Base-by-base conservation (phyloP, 2,888 invertebrate species). In the Catocala fraxini region DNA sequence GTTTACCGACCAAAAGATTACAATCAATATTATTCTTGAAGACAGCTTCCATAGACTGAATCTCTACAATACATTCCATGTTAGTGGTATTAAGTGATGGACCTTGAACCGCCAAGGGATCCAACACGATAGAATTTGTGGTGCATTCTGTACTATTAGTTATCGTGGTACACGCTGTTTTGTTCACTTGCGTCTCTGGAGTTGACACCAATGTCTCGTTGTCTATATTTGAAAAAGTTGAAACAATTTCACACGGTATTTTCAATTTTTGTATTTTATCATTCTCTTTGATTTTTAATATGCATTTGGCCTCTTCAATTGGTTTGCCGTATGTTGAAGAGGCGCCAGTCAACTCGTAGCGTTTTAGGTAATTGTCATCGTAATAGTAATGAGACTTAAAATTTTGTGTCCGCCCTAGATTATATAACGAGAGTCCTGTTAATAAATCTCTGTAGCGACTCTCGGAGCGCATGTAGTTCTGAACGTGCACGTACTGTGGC, bases 241-340 rank as follows among this genome's bases (percentile, higher is more conserved):
- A 91, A 7, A 94, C 93, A 7, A 93, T 93, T 81, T 91, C 93
- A 73, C 93, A 94, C 1, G 93, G 93, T 71, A 94, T 86, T 75
- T 85, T 91, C 10, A 93, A 69, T 13, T 75, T 68, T 70, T 91
- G 83, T 12, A 79, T 56, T 45, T 81, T 84, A 6, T 81, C 83
- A 35, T 88, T 84, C 71, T 93, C 90, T 60, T 81, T 88, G 9
- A 93, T 82, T 75, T 83, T 90, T 43, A 94, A 80, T 10, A 80
- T 73, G 56, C 93, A 94, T 4, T 68, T 76, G 11, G 93, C 93
- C 59, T 81, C 76, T 15, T 88, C 84, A 55, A 70, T 78, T 11
- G 86, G 84, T 49, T 54, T 73, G 15, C 76, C 68, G 41, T 77
- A 69, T 2, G 76, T 56, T 13, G 78, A 69, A 45, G 72, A 68